Evolutionary conservation across 2,113 vertebrate species (phyloP).

Genomic region (Nyctibius bracteatus): DNA sequence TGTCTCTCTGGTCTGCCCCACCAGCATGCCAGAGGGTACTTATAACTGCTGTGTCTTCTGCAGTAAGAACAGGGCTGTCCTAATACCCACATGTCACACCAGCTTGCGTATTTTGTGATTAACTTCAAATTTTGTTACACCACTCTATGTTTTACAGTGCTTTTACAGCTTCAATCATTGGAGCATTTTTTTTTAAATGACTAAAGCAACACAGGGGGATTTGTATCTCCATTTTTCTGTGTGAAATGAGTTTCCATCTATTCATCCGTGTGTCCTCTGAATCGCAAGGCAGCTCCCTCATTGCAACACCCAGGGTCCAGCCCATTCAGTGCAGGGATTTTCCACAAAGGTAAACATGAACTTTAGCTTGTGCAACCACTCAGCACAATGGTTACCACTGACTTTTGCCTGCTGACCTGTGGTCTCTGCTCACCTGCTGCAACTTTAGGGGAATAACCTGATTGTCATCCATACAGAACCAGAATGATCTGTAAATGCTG

Average conservation of each 20-base stretch:
- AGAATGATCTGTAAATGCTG: not conserved
- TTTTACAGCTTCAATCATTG: not conserved
- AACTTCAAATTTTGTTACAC: not conserved
- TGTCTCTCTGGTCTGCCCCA: not conserved
- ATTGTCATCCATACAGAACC: not conserved
- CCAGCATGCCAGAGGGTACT: not conserved
- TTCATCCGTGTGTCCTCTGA: not conserved
- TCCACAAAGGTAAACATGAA: slow-evolving; percentile 36
- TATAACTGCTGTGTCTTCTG: not conserved
- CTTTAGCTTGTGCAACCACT: not conserved
- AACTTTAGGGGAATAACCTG: not conserved
- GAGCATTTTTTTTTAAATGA: not conserved
- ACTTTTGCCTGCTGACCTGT: not conserved
- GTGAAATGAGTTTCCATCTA: not conserved
- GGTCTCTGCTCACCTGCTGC: not conserved
- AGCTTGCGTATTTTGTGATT: not conserved
- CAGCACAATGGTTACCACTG: not conserved
- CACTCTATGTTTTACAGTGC: not conserved
- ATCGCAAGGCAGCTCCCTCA: not conserved
- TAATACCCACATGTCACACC: not conserved
- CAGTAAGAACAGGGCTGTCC: not conserved
- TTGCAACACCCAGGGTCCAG: not conserved
- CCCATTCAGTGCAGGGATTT: not conserved
- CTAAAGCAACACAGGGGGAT: not conserved
- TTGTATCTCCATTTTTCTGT: not conserved